A percentile compares a stretch with the other conserved stretches of the same genome.
Conservation (phyloP, 2,888 invertebrate species). For the Dicycla oo region DNA sequence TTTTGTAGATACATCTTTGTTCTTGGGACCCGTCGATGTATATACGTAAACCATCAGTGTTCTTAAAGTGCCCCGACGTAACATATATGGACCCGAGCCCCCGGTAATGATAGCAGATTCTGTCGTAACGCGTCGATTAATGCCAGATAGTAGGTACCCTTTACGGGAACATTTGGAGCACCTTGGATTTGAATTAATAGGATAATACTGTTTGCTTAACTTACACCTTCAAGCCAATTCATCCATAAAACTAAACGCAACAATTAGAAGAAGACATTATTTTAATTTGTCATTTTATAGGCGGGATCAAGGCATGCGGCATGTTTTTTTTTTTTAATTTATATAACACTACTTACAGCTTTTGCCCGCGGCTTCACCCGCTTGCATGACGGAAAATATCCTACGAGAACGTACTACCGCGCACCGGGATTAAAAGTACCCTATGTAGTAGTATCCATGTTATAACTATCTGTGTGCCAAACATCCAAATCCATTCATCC, state of each 20-base stretch:
- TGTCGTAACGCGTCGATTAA: slow-evolving; percentile 14
- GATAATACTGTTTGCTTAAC: background rate
- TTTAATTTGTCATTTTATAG: background rate
- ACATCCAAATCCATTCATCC: too few species aligned
- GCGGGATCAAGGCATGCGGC: background rate
- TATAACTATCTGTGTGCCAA: too few species aligned
- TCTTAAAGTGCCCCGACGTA: slow-evolving; percentile 16
- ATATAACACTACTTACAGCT: too few species aligned
- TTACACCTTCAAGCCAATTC: background rate
- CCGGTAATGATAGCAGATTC: slow-evolving; percentile 38
- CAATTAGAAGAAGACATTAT: background rate
- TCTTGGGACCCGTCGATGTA: too few species aligned
- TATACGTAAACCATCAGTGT: slow-evolving; percentile 34
- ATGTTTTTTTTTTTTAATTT: background rate
- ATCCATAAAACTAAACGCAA: background rate
- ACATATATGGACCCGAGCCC: slow-evolving; percentile 13
- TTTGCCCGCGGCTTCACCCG: too few species aligned
- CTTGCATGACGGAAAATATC: too few species aligned
- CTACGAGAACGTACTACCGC: too few species aligned
- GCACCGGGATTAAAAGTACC: too few species aligned
- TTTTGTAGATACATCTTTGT: too few species aligned
- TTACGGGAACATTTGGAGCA: slow-evolving; percentile 3
- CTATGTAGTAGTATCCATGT: too few species aligned
- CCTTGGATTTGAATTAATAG: slow-evolving; percentile 14
- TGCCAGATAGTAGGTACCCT: slow-evolving; percentile 7